Evolutionary conservation across 2,113 vertebrate species (phyloP).

Genomic region (Otis tarda): DNA sequence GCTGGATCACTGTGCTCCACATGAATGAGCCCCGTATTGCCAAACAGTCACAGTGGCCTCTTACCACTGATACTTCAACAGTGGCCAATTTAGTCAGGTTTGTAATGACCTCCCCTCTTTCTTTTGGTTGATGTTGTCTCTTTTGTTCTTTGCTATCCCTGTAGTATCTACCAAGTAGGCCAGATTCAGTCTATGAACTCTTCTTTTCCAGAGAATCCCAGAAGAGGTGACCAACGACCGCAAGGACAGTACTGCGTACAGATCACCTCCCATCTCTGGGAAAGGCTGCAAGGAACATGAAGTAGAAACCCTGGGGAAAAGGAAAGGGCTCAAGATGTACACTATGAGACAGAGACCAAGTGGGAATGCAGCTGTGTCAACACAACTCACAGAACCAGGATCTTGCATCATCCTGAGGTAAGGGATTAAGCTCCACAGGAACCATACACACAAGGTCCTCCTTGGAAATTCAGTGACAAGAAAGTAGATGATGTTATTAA

Average conservation of each 20-base stretch:
- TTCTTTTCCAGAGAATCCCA: too few relatives aligned
- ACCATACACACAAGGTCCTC: not conserved
- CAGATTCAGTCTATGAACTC: rapidly evolving
- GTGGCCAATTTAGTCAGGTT: not conserved
- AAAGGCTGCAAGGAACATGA: not conserved
- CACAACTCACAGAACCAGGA: not conserved
- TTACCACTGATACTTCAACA: not conserved
- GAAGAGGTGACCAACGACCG: not conserved
- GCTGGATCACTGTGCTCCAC: not conserved
- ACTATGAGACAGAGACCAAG: not conserved
- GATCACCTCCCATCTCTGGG: not conserved
- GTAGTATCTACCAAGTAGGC: rapidly evolving
- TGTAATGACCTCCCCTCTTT: not conserved
- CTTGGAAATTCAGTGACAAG: not conserved
- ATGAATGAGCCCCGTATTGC: not conserved
- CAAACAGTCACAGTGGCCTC: not conserved
- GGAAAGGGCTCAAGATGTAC: not conserved
- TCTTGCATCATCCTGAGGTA: not conserved
- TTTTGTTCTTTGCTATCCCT: not conserved
- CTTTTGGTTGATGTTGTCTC: not conserved
- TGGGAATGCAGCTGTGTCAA: not conserved
- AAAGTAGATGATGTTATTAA: not conserved
- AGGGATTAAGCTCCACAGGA: not conserved
- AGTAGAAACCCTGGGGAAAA: not conserved
- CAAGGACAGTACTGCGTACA: not conserved